Conservation (phyloP, 1,140 invertebrate genomes). For the Drosophila jambulina region DNA sequence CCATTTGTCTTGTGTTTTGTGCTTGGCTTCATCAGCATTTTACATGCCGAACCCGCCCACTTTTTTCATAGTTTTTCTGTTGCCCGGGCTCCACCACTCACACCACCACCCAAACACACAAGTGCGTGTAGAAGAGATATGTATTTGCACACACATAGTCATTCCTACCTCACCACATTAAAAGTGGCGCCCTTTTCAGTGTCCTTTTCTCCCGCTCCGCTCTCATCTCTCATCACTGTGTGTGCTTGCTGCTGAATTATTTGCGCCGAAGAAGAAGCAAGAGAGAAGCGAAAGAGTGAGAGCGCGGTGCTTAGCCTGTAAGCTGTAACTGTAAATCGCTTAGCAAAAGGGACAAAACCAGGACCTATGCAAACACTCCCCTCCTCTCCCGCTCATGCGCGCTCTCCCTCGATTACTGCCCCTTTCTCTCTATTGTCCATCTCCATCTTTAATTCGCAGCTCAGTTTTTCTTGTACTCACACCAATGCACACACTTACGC, state of each 20-base stretch:
- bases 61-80: constrained; percentile 42
- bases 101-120: constrained; percentile 26
- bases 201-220: constrained; percentile 49
- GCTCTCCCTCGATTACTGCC: constrained; percentile 23
- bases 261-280: constrained; percentile 50
- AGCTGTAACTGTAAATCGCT: constrained; percentile 71
- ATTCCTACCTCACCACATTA: constrained; percentile 80
- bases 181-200: constrained; percentile 79
- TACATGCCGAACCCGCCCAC: constrained; percentile 52
- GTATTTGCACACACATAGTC: constrained; percentile 25
- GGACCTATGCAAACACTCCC: constrained; percentile 76
- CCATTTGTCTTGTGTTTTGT: constrained; percentile 54
- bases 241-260: constrained; percentile 47
- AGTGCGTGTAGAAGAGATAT: constrained; percentile 41
- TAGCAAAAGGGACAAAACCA: constrained; percentile 63
- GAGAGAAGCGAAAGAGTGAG: constrained; percentile 29
- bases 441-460: constrained; percentile 59
- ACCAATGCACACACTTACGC: constrained; percentile 54
- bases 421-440: constrained; percentile 26
- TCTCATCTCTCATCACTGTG: constrained; percentile 31
- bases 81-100: constrained; percentile 55
- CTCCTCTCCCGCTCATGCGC: constrained; percentile 57
- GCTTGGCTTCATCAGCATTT: constrained; percentile 62
- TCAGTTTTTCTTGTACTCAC: constrained; percentile 40
- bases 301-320: constrained; percentile 52